Conservation (phyloP, 2,888 invertebrate species). For the Gonocerus acuteangulatus region DNA sequence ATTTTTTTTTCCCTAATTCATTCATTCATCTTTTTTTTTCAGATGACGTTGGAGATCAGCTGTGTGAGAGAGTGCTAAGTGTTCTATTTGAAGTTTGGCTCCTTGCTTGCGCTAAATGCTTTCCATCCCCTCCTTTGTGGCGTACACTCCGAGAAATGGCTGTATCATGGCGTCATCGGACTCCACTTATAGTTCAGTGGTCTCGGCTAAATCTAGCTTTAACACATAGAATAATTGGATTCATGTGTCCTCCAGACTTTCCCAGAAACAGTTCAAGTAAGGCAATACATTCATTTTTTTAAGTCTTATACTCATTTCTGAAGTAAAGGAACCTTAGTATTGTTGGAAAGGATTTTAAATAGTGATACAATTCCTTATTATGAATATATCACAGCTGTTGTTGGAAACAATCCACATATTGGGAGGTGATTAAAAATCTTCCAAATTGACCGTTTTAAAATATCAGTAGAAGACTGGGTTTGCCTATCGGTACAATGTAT, state of each 20-base stretch:
- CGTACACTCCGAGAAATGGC: slow-evolving; percentile 89
- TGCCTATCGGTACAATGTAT: too few relatives aligned
- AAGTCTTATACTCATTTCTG: too few relatives aligned
- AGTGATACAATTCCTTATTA: too few relatives aligned
- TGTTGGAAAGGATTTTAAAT: too few relatives aligned
- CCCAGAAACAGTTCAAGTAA: slow-evolving; percentile 71
- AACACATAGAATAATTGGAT: slow-evolving; percentile 71
- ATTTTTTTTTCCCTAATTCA: too few relatives aligned
- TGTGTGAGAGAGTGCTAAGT: slow-evolving; percentile 87
- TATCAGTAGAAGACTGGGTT: too few relatives aligned
- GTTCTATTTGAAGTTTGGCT: slow-evolving; percentile 84
- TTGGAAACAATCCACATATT: too few relatives aligned
- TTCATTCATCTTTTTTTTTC: too few relatives aligned
- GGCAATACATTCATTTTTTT: slow-evolving; percentile 39
- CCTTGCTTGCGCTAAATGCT: slow-evolving; percentile 67
- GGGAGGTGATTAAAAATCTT: too few relatives aligned
- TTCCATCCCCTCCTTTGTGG: slow-evolving; percentile 93
- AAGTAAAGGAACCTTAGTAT: too few relatives aligned
- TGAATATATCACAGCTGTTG: too few relatives aligned
- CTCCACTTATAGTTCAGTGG: slow-evolving; percentile 90
- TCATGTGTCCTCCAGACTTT: slow-evolving; percentile 82
- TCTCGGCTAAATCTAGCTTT: slow-evolving; percentile 84
- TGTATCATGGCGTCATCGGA: slow-evolving; percentile 87
- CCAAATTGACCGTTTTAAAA: too few relatives aligned
- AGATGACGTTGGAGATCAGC: slow-evolving; percentile 90